A percentile compares a stretch with the other conserved stretches of the same genome.
These are phyloP conservation scores for Monopis laevigella DNA, from an alignment of 2,888 invertebrate genomes.

Conservation along the genomic window DNA sequence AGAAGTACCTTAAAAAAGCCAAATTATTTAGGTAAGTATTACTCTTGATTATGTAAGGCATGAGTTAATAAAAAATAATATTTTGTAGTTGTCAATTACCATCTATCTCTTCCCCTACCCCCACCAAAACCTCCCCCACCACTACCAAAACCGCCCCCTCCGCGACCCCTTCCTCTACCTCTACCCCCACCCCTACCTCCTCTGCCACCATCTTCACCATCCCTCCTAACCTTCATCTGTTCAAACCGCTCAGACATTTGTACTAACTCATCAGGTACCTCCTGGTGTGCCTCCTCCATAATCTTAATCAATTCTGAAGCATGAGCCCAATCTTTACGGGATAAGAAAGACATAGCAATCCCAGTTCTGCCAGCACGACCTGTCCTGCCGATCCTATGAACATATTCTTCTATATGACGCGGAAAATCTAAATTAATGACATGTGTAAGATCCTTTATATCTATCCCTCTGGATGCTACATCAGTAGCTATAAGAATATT, in stretches of 20 bases:
- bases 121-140: constrained; percentile 4
- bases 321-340: constrained; percentile 83
- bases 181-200: constrained; percentile 38
- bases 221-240: constrained; percentile 72
- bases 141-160: constrained; percentile 10
- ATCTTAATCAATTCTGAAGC: constrained; percentile 86
- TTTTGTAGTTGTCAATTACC: too few relatives aligned
- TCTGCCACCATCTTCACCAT: constrained; percentile 56
- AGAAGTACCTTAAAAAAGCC: too few relatives aligned
- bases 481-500: constrained; percentile 93
- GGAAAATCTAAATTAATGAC: constrained; percentile 96
- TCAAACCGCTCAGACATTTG: constrained; percentile 80
- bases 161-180: constrained; percentile 32
- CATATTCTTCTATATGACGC: constrained; percentile 93
- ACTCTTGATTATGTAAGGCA: too few relatives aligned
- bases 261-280: constrained; percentile 78
- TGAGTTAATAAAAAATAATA: too few relatives aligned
- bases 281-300: constrained; percentile 86
- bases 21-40: too few relatives aligned
- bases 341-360: constrained; percentile 82
- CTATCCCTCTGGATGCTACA: constrained; percentile 93
- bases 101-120: constrained; percentile 30
- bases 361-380: constrained; percentile 91
- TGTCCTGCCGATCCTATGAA: constrained; percentile 95
- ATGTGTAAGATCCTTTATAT: constrained; percentile 89